Conservation (phyloP, 2,113 vertebrate genomes). For the Rhea pennata region DNA sequence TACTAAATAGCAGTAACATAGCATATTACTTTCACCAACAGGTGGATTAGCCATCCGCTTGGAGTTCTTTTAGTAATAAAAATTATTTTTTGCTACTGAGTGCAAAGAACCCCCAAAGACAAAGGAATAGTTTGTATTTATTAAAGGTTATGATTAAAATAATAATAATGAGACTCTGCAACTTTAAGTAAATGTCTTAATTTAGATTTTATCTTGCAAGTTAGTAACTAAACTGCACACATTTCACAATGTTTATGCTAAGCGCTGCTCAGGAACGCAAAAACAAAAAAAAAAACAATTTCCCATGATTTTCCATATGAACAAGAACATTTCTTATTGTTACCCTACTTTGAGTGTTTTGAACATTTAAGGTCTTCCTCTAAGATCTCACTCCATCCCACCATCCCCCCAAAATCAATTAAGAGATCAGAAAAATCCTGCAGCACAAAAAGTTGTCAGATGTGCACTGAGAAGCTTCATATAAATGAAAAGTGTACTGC, state of each 20-base stretch:
- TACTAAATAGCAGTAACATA: background rate
- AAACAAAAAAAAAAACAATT: background rate
- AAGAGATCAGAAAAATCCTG: background rate
- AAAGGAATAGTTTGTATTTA: background rate
- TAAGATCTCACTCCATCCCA: background rate
- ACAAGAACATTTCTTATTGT: background rate
- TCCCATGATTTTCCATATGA: background rate
- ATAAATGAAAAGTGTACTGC: background rate
- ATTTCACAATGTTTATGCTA: background rate
- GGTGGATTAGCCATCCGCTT: no score
- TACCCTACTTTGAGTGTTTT: background rate
- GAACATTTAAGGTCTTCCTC: background rate
- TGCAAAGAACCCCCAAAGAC: background rate
- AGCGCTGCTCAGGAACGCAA: background rate
- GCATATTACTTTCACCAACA: background rate
- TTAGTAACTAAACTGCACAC: background rate
- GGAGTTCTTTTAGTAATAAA: background rate
- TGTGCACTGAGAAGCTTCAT: background rate
- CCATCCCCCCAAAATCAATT: background rate
- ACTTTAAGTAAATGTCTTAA: background rate
- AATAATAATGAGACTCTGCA: background rate
- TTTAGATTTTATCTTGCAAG: background rate
- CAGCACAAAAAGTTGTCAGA: background rate
- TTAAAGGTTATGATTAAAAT: background rate
- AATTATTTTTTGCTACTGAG: background rate